Base-by-base conservation (phyloP, 2,113 vertebrate genomes). In the Peromyscus polionotus region DNA sequence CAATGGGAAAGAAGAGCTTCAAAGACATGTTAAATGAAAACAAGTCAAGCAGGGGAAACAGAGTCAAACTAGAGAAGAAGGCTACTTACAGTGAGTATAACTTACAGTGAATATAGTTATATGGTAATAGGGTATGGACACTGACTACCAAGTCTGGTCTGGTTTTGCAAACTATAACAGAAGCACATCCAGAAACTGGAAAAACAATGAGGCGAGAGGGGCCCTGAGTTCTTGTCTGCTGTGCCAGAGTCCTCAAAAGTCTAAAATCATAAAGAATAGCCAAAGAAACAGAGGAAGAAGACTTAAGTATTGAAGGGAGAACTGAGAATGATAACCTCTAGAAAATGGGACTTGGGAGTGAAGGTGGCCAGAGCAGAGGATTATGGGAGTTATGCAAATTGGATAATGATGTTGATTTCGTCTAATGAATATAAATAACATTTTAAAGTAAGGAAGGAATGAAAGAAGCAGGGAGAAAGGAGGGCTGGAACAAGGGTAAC, bases 361-460 rank as follows among this genome's bases (percentile, higher is more conserved):
- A 24, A 8, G 26, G 45, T 65, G 13, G 77, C 70, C 83, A 96
- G 57, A 51, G 39, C 80, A 75, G 24, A 93, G 6, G 31, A 90
- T 77, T 59, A 83, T 36, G 63, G 87, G 22, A 93, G 89, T 59
- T 91, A 72, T 42, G 3, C 14, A 57, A 70, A 57, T 65, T 84
- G 77, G 48, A 33, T 4, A 42, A 87, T 77, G 48, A 73, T 48
- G 14, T 39, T 59, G 36, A 59, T n/a, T 96, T 77, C 65, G 3
- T 83, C 77, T 86, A 39, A 79, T 57, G 86, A 90, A 88, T 63
- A 76, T 3, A 89, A 88, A 28, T 86, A 61, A 42, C 39, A 86
- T 73, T 90, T 94, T 90, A 59, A 90, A 24, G 45, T 45, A 77
- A 93, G 31, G 19, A 63, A 83, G 26, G 84, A 79, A 91, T n/a